phyloP scores from a whole-genome alignment of 2,888 invertebrate species.

The Oscheius myriophilus region DNA sequence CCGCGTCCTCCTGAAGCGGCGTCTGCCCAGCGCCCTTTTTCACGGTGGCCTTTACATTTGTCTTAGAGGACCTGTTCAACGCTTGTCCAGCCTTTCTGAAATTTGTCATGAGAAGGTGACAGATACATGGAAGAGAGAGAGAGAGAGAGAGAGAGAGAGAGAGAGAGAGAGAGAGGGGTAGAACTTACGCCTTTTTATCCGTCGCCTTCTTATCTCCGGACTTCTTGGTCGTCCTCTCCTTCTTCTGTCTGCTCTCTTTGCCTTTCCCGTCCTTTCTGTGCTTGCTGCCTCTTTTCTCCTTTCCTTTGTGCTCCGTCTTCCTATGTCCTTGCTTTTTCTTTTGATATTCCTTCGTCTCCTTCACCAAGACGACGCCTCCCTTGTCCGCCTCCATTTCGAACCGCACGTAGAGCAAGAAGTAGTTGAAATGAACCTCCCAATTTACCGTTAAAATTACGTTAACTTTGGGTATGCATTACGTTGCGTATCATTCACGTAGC shows the following conservation, averaged over 20 bases:
- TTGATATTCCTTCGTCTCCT: conserved; percentile 7
- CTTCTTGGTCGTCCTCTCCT: neutral
- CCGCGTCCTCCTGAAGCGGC: too few relatives aligned
- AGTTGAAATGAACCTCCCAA: neutral
- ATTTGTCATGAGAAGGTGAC: too few relatives aligned
- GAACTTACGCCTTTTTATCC: neutral
- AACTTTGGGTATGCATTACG: neutral
- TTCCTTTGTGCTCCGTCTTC: conserved; percentile 4
- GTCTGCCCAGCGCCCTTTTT: too few relatives aligned
- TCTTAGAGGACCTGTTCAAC: too few relatives aligned
- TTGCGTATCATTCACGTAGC: too few relatives aligned
- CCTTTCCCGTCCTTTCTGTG: conserved; percentile 8
- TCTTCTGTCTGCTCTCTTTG: neutral
- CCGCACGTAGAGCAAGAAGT: neutral
- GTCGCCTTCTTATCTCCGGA: neutral
- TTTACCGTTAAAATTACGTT: neutral
- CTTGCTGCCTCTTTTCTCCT: conserved; percentile 29
- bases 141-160: too few relatives aligned
- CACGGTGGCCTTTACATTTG: too few relatives aligned
- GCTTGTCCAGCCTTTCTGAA: too few relatives aligned
- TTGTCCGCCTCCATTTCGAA: neutral
- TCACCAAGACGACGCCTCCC: conserved; percentile 11
- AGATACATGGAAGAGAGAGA: too few relatives aligned
- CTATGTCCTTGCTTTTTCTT: conserved; percentile 15
- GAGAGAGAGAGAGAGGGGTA: too few relatives aligned